phyloP scores from a whole-genome alignment of 2,113 vertebrate species.

The Aleadryas rufinucha region DNA sequence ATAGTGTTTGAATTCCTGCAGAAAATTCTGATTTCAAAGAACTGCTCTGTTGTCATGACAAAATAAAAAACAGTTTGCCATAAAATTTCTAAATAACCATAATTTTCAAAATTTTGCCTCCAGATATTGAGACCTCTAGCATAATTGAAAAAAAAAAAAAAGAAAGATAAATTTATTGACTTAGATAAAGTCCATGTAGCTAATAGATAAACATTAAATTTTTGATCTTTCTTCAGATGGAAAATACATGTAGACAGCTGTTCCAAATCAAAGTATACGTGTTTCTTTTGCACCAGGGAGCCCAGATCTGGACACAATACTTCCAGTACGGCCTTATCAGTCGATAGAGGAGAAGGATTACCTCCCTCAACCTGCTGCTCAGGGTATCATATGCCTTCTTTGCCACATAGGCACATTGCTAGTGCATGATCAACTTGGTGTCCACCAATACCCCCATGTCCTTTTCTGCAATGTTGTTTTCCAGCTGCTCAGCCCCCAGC shows the following conservation, averaged over 20 bases:
- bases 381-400: background rate
- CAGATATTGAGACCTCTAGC: background rate
- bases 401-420: background rate
- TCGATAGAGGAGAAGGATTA: background rate
- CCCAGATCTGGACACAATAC: background rate
- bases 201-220: background rate
- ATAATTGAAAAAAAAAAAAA: background rate
- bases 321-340: background rate
- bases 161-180: background rate
- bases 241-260: background rate
- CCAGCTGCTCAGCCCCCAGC: background rate
- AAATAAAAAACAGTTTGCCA: background rate
- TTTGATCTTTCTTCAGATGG: background rate
- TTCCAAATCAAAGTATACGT: background rate
- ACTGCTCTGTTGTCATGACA: background rate
- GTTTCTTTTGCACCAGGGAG: background rate
- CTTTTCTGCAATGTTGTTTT: background rate
- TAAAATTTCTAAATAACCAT: background rate
- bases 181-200: background rate
- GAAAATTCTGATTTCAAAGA: background rate
- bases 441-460: background rate
- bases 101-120: background rate
- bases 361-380: background rate
- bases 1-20: background rate
- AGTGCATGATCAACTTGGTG: background rate